Conservation (phyloP, 2,113 vertebrate species). For the Sturnus vulgaris region DNA sequence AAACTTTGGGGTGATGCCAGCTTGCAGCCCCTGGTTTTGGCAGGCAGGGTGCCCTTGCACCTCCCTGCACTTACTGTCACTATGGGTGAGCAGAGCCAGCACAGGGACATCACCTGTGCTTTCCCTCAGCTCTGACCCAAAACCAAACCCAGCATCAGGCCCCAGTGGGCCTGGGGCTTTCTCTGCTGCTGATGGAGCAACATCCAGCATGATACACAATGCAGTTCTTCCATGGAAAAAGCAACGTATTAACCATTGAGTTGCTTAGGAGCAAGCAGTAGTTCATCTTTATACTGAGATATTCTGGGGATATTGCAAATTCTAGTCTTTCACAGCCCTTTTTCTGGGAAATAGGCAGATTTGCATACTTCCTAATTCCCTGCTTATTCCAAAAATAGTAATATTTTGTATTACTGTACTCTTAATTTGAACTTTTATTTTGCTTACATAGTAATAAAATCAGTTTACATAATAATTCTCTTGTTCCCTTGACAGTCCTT, state of each 20-base stretch:
- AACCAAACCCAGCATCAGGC: not conserved
- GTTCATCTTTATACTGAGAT: not conserved
- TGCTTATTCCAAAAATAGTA: conserved; percentile 21
- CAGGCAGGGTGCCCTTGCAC: not conserved
- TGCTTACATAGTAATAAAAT: conserved; percentile 59
- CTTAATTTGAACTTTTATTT: conserved; percentile 60
- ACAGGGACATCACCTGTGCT: too few species aligned
- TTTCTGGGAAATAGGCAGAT: not conserved
- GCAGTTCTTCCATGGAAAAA: not conserved
- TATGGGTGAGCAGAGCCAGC: not conserved
- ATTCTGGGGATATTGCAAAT: not conserved
- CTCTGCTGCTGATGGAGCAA: not conserved
- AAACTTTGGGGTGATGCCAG: not conserved
- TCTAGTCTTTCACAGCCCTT: not conserved
- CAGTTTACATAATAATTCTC: conserved; percentile 58
- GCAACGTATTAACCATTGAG: not conserved
- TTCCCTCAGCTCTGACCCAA: not conserved
- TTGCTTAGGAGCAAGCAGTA: not conserved
- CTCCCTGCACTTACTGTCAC: not conserved
- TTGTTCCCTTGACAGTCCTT: conserved; percentile 37
- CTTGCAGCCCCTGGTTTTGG: not conserved
- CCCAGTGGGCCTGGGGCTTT: not conserved
- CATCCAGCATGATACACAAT: not conserved
- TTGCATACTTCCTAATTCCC: not conserved
- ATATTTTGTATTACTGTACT: conserved; percentile 31